Conservation (phyloP, 2,888 invertebrate species). For the Rutpela maculata region DNA sequence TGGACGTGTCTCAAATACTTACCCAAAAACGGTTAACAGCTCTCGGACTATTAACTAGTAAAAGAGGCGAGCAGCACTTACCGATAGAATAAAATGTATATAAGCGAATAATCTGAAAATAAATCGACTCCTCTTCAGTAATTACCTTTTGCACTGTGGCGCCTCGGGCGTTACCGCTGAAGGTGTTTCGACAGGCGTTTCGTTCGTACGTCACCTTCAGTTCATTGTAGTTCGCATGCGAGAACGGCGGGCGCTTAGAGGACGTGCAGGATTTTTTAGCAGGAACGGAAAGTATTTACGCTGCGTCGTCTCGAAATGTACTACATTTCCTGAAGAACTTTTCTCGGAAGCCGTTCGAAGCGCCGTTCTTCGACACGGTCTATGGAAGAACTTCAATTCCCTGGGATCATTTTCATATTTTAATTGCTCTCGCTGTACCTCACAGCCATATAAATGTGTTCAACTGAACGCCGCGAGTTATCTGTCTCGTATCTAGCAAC, state of each 20-base stretch:
- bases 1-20: no score
- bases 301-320: constrained; percentile 48
- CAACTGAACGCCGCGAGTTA: constrained; percentile 4
- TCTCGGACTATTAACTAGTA: no score
- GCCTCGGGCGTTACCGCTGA: neutral
- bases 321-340: constrained; percentile 58
- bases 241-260: neutral
- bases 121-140: constrained; percentile 54
- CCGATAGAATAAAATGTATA: constrained; percentile 56
- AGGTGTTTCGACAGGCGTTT: constrained; percentile 3
- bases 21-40: no score
- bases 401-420: constrained; percentile 55
- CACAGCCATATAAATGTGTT: constrained; percentile 13
- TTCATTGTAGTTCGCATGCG: neutral
- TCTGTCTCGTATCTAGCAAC: neutral
- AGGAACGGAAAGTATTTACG: constrained; percentile 44
- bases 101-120: constrained; percentile 59
- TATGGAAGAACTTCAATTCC: constrained; percentile 48
- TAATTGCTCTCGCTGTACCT: constrained; percentile 45
- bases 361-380: constrained; percentile 52
- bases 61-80: constrained; percentile 52
- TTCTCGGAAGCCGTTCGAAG: constrained; percentile 51
- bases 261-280: constrained; percentile 39
- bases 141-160: constrained; percentile 25
- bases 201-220: constrained; percentile 21